Percentiles rank a stretch among this genome's conserved stretches.
phyloP scores from a whole-genome alignment of 2,113 vertebrate genomes.

The Podiceps cristatus region DNA sequence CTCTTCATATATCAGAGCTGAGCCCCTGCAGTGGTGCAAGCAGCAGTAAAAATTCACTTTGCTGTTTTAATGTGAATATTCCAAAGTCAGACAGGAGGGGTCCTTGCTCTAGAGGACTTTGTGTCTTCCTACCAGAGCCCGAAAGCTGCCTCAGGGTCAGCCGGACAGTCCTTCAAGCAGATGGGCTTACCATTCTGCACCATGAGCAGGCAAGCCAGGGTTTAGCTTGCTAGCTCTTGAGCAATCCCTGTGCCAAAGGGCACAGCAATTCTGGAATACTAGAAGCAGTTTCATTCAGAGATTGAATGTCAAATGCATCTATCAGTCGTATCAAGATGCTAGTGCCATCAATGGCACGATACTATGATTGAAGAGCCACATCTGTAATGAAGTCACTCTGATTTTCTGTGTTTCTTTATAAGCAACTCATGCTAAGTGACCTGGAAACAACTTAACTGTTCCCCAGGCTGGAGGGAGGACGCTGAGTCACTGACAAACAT shows the following conservation, averaged over 20 bases:
- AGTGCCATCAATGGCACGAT: neutral
- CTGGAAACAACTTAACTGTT: neutral
- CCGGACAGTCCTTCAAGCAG: neutral
- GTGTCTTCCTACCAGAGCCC: neutral
- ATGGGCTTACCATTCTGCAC: neutral
- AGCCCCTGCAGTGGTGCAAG: neutral
- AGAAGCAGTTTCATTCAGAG: neutral
- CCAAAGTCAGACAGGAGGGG: neutral
- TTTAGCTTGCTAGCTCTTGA: neutral
- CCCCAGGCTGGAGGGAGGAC: neutral
- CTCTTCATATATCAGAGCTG: neutral
- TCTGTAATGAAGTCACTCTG: neutral
- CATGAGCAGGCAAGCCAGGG: neutral
- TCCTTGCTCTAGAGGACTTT: neutral
- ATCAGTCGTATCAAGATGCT: neutral
- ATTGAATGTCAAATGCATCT: neutral
- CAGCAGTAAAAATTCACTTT: neutral
- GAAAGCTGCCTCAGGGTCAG: neutral
- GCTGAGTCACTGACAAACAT: neutral
- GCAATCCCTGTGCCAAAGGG: neutral
- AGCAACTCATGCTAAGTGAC: neutral
- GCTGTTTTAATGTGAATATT: neutral
- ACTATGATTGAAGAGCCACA: fast-evolving
- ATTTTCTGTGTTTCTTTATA: neutral
- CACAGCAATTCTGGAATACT: neutral